Base-by-base conservation (phyloP, 2,888 invertebrate species). In the Apeira syringaria region DNA sequence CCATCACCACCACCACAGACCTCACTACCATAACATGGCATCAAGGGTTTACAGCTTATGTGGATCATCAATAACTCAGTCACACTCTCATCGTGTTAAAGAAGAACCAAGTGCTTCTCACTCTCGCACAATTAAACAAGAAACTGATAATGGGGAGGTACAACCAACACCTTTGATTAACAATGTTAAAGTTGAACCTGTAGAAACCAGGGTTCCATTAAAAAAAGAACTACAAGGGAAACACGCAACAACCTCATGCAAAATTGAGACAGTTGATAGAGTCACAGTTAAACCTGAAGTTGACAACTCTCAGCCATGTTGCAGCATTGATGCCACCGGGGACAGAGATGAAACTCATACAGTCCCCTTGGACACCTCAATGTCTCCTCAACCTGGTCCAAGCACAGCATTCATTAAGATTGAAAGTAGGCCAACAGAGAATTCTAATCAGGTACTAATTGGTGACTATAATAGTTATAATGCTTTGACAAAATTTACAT, bases 331-430 rank as follows among this genome's bases (percentile, higher is more conserved):
- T 43, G 71, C 64, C 1, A 63, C 64, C 3, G 78, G 77, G 1
- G 83, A 83, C 35, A 64, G 75, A 26, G 56, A 60, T 20, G 64
- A 60, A 5, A 44, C 55, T 4, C 2, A 15, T 15, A 2, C 15
- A 15, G 4, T 15, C 4, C 4, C 15, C 15, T 3, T 4, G 4
- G 15, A 15, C 3, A 3, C 15, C 4, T 15, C 15, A 15, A 15
- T 4, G 0, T 81, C 86, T 2, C 86, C 88, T 2, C 86, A 84
- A 49, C 87, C 88, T 0, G 84, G 86, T 3, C 72, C 87, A 1
- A 85, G 85, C 51, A 69, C 77, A n/a, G 70, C 68, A 43, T 51
- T 45, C 44, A 44, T 51, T 7, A 64, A 60, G 47, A 35, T 49
- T 27, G 38, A 59, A 43, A 60, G 64, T 0, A 46, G 48, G 60